Evolutionary conservation across 2,113 vertebrate genomes (phyloP), one percentile per base, ranked within the genome.

Genomic region (Megaleporinus macrocephalus): DNA sequence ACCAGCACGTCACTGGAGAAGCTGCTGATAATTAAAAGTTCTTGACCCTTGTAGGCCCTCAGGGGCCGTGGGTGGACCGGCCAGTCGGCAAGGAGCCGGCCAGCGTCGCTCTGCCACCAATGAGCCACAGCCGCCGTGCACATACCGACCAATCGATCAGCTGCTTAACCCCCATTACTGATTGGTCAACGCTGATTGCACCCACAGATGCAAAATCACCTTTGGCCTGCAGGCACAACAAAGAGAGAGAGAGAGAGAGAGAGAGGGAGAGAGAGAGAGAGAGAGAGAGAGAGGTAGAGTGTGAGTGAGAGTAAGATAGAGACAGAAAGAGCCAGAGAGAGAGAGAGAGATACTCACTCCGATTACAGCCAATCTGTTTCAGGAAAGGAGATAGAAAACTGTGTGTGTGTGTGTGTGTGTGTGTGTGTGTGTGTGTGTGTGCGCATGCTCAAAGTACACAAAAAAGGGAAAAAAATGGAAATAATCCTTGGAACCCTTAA

Each of bases 1-100:
- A 95, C 95, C 95, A 93, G 95, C 95, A 93, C 94, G 94, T 92
- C 92, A 93, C 90, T 89, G 90, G 89, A 83, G 91, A 89, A 92
- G 90, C 93, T 94, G 92, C 20, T 90, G 95, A 94, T 96, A 96
- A 97, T 97, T 96, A 96, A 96, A 96, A 96, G 95, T 96, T 96
- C 95, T 93, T 94, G 92, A 94, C 95, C 95, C 95, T 92, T 93
- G 44, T 11, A 86, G 83, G 92, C 95, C 95, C 95, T 89, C 87
- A 93, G 95, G 95, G 94, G 94, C 93, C 87, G 87, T 81, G 84
- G 72, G 78, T 79, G 79, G 81, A 27, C 16, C n/a, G 36, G 90
- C 93, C 93, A 94, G 93, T 94, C 95, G 87, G 80, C 91, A 91
- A 93, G 93, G 92, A 94, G 91, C 91, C 91, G 91, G 89, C 89